These are phyloP conservation scores for Microcebus lehilahytsara DNA, from an alignment of 2,113 vertebrate species.

Conservation along the genomic window DNA sequence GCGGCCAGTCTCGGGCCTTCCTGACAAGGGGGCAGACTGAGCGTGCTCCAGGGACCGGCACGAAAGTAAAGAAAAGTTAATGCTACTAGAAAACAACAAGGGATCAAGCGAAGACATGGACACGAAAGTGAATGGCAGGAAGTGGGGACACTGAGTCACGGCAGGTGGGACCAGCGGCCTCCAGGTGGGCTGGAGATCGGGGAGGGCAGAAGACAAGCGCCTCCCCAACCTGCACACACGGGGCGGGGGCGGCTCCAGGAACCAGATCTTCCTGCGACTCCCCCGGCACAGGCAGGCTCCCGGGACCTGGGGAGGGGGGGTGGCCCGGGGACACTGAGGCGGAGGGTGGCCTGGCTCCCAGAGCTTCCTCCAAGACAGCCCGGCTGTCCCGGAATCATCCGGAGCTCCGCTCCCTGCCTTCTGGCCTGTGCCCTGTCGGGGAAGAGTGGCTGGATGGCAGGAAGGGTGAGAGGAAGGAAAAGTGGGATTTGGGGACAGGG, in stretches of 20 bases:
- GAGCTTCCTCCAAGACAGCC: too few relatives aligned
- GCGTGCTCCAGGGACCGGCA: not conserved
- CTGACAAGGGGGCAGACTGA: too few relatives aligned
- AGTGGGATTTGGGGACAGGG: not conserved
- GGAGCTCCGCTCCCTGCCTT: not conserved
- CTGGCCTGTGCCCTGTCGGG: too few relatives aligned
- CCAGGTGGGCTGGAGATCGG: accelerated
- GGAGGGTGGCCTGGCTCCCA: not conserved
- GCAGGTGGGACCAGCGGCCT: not conserved
- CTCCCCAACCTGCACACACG: accelerated
- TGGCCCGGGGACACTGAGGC: accelerated
- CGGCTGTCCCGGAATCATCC: not conserved
- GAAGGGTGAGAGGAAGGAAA: not conserved
- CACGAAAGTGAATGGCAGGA: not conserved
- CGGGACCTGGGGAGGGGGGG: accelerated
- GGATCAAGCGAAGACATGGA: not conserved
- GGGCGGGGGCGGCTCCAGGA: too few relatives aligned
- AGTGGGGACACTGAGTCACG: not conserved
- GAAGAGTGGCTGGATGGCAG: not conserved
- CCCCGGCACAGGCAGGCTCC: not conserved
- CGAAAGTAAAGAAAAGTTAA: not conserved
- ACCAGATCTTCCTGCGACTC: not conserved
- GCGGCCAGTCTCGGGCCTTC: not conserved
- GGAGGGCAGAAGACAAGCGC: too few relatives aligned
- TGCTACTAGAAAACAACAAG: too few relatives aligned